These are phyloP conservation scores for Rhynchotus rufescens DNA, from an alignment of 2,797 vertebrate genomes.

Conservation along the genomic window DNA sequence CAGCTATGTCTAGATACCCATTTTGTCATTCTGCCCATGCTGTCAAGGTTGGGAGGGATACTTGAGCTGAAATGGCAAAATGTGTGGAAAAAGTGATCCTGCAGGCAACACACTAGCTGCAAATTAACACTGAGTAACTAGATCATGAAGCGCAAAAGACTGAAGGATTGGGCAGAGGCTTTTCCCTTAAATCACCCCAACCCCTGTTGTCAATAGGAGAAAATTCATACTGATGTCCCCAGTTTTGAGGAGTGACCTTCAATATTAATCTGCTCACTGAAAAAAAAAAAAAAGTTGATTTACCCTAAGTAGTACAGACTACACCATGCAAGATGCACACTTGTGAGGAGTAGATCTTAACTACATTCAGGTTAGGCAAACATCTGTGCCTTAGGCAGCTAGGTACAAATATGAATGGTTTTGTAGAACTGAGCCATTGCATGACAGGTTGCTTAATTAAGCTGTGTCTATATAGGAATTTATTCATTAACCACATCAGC, in stretches of 20 bases:
- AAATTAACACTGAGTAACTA: conserved; percentile 19
- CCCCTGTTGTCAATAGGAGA: not conserved
- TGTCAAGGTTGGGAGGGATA: not conserved
- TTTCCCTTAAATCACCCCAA: not conserved
- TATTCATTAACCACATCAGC: not conserved
- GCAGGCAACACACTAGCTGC: not conserved
- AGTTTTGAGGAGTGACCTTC: not conserved
- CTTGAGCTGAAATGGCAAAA: conserved; percentile 18
- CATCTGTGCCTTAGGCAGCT: not conserved
- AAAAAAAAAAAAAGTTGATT: not conserved
- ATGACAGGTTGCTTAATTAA: not conserved
- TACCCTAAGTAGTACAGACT: not conserved
- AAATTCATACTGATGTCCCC: not conserved
- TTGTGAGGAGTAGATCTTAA: not conserved
- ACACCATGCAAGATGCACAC: rapidly evolving
- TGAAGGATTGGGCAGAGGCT: not conserved
- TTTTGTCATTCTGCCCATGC: conserved; percentile 48
- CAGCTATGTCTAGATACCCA: conserved; percentile 23
- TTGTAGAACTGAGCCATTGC: not conserved
- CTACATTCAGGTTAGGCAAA: not conserved
- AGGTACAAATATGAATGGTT: not conserved
- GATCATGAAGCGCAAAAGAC: not conserved
- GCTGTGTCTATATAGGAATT: not conserved
- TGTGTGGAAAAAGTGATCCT: not conserved
- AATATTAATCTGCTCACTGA: not conserved